Percentiles rank a stretch among this genome's conserved stretches.
These are phyloP conservation scores for Cydia amplana DNA, from an alignment of 1,140 invertebrate genomes.

Conservation along the genomic window DNA sequence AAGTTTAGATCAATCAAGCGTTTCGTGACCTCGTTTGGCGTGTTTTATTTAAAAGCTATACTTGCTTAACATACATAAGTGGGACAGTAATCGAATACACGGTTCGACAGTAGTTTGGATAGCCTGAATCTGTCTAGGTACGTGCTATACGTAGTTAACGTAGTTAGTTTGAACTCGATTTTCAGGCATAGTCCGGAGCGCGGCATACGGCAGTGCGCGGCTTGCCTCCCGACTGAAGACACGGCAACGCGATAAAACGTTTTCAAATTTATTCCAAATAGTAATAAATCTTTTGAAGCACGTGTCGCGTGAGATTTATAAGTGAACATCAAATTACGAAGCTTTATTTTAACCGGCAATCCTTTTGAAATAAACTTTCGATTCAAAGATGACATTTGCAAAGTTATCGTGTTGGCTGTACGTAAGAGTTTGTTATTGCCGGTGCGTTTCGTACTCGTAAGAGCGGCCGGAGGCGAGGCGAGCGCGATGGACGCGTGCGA, in stretches of 20 bases:
- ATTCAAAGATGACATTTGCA: not conserved
- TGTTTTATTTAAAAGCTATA: not conserved
- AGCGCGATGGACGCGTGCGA: conserved; percentile 66
- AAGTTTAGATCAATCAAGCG: not conserved
- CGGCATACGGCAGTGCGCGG: conserved; percentile 30
- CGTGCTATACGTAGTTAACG: conserved; percentile 14
- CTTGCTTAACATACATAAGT: conserved; percentile 12
- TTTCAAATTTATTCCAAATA: conserved; percentile 20
- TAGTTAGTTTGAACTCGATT: conserved; percentile 3
- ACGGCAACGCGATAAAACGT: conserved; percentile 6
- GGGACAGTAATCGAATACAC: not conserved
- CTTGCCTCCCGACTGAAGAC: not conserved
- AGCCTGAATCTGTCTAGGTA: conserved; percentile 30
- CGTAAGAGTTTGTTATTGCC: conserved; percentile 26
- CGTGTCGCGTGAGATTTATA: not conserved
- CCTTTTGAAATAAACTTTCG: not conserved
- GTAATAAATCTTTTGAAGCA: conserved; percentile 21
- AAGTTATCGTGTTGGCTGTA: conserved; percentile 3
- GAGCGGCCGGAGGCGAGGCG: conserved; percentile 39
- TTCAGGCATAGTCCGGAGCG: conserved; percentile 17
- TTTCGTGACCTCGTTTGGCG: not conserved
- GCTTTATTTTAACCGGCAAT: not conserved
- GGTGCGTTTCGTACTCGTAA: conserved; percentile 30
- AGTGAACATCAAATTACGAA: not conserved
- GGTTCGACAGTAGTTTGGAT: conserved; percentile 19